phyloP scores from a whole-genome alignment of 1,140 invertebrate species.

The Marisa cornuarietis region DNA sequence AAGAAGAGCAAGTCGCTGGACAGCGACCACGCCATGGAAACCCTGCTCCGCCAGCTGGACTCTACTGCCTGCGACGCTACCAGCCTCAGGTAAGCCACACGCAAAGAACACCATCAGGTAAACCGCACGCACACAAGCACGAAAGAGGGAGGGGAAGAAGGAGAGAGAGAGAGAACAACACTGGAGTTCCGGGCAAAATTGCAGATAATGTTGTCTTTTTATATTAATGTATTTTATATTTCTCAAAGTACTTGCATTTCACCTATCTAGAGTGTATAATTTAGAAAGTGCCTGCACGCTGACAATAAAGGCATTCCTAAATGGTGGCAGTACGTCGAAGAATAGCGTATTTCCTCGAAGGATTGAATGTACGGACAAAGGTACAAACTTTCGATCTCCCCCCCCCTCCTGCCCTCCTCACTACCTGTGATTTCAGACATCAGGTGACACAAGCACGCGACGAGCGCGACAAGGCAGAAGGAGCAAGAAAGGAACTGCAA shows the following conservation, averaged over 20 bases:
- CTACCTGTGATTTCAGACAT: not conserved
- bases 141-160: not conserved
- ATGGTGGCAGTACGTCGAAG: not conserved
- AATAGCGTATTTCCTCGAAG: not conserved
- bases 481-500: not conserved
- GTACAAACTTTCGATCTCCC: too few species aligned
- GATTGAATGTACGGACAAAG: not conserved
- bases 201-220: not conserved
- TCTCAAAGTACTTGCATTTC: not conserved
- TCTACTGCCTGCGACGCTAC: constrained; percentile 78
- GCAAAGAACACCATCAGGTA: too few species aligned
- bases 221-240: too few species aligned
- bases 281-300: not conserved
- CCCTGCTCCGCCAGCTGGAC: constrained; percentile 78
- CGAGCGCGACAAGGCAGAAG: constrained; percentile 1
- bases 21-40: constrained; percentile 61
- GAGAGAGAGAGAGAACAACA: not conserved
- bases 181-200: not conserved
- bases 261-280: too few species aligned
- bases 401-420: too few species aligned
- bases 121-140: constrained; percentile 32
- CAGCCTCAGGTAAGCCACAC: constrained; percentile 69
- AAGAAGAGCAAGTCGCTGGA: constrained; percentile 60
- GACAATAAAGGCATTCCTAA: not conserved
- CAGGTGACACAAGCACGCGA: not conserved